A percentile compares a stretch with the other conserved stretches of the same genome.
phyloP scores from a whole-genome alignment of 1,140 invertebrate genomes.

The Lepidurus couesii region DNA sequence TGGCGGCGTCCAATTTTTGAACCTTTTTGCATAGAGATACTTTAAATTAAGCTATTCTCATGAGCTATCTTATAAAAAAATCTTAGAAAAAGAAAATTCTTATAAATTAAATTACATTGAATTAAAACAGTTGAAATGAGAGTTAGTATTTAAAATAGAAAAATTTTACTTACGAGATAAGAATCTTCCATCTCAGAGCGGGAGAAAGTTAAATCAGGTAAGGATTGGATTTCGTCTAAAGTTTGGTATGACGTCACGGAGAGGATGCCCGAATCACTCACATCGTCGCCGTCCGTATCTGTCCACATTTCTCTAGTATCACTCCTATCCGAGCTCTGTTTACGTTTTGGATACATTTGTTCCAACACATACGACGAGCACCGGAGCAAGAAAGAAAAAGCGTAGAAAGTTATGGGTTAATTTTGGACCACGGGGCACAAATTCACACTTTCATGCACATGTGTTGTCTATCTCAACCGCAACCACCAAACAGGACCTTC shows the following conservation, averaged over 20 bases:
- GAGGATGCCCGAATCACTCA: conserved; percentile 43
- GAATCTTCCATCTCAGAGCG: neutral
- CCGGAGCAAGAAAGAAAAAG: neutral
- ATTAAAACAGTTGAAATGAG: neutral
- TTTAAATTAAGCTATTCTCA: neutral
- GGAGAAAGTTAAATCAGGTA: neutral
- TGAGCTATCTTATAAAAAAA: no score
- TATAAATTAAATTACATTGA: no score
- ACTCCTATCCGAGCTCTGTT: conserved; percentile 5
- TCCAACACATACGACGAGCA: neutral
- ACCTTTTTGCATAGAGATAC: neutral
- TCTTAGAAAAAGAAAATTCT: neutral
- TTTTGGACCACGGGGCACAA: neutral
- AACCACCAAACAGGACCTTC: neutral
- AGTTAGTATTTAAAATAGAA: neutral
- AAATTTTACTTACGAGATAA: neutral
- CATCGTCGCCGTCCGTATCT: conserved; percentile 39
- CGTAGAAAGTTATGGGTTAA: neutral
- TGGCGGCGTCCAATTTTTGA: conserved; percentile 30
- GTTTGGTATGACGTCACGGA: conserved; percentile 42
- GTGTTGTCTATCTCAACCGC: neutral
- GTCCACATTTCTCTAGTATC: conserved; percentile 35
- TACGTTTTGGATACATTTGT: neutral
- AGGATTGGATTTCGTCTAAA: conserved; percentile 36
- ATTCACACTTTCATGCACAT: conserved; percentile 23